phyloP scores from a whole-genome alignment of 64 coral and sea anemone genomes.

The Porites lutea region DNA sequence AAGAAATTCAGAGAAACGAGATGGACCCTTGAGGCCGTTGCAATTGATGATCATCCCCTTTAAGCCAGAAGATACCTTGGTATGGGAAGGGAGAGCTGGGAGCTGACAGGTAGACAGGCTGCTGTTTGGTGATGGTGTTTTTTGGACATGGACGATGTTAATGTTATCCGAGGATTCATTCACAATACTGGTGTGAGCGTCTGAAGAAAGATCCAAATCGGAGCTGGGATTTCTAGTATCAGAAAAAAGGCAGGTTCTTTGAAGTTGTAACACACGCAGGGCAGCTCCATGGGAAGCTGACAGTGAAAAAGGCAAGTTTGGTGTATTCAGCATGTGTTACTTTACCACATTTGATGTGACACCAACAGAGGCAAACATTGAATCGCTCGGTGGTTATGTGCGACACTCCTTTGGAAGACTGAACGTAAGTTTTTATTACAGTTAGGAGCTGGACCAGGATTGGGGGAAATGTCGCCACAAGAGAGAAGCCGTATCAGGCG shows the following conservation, averaged over 20 bases:
- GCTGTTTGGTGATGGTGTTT: not conserved
- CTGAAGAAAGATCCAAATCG: not conserved
- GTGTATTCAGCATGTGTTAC: not conserved
- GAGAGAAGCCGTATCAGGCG: not conserved
- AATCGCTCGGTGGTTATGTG: not conserved
- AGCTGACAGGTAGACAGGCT: not conserved
- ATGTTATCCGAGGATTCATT: not conserved
- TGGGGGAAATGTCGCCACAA: not conserved
- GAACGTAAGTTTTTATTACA: not conserved
- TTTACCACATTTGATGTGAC: not conserved
- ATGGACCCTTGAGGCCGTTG: not conserved
- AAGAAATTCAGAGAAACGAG: not conserved
- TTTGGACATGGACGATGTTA: not conserved
- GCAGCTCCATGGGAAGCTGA: not conserved
- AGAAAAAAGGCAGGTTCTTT: too few relatives aligned
- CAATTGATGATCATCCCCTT: constrained; percentile 26
- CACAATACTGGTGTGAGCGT: not conserved
- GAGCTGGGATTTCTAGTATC: too few relatives aligned
- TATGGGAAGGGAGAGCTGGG: not conserved
- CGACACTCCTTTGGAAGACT: not conserved
- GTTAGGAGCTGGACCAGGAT: not conserved
- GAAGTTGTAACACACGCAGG: not conserved
- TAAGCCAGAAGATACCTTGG: not conserved
- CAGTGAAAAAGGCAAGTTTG: not conserved
- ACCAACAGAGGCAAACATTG: not conserved